These are phyloP conservation scores for Acanthosepion pharaonis DNA, from an alignment of 2,888 invertebrate genomes.

Conservation along the genomic window DNA sequence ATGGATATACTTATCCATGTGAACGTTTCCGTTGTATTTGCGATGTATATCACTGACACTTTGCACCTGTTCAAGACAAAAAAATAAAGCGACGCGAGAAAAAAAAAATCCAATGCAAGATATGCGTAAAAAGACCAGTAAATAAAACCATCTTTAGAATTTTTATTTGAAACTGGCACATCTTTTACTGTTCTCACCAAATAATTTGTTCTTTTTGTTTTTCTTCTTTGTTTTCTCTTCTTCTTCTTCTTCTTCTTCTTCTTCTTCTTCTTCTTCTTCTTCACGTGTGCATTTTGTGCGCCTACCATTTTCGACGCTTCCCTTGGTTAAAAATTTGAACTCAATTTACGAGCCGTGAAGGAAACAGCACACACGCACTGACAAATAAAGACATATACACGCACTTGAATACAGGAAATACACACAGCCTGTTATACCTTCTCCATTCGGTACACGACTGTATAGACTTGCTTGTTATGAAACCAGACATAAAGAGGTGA, in stretches of 20 bases:
- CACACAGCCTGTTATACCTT: too few relatives aligned
- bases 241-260: too few relatives aligned
- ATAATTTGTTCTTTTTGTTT: background rate
- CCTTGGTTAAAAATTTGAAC: background rate
- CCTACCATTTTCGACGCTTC: background rate
- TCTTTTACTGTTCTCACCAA: background rate
- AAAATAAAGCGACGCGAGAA: background rate
- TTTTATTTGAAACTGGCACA: background rate
- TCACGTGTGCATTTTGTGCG: background rate
- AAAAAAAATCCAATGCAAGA: background rate
- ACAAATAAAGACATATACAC: background rate
- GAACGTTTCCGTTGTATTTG: background rate
- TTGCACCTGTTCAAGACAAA: background rate
- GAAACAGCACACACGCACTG: background rate
- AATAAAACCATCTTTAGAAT: background rate
- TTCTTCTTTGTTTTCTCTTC: background rate
- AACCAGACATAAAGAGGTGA: too few relatives aligned
- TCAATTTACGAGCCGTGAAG: slow-evolving; percentile 3
- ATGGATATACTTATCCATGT: background rate
- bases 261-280: background rate
- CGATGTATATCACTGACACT: background rate
- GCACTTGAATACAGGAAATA: too few relatives aligned
- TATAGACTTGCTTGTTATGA: too few relatives aligned
- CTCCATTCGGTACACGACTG: too few relatives aligned
- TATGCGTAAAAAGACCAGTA: background rate